These are phyloP conservation scores for Plagiodera versicolora DNA, from an alignment of 2,888 invertebrate species.

Conservation along the genomic window DNA sequence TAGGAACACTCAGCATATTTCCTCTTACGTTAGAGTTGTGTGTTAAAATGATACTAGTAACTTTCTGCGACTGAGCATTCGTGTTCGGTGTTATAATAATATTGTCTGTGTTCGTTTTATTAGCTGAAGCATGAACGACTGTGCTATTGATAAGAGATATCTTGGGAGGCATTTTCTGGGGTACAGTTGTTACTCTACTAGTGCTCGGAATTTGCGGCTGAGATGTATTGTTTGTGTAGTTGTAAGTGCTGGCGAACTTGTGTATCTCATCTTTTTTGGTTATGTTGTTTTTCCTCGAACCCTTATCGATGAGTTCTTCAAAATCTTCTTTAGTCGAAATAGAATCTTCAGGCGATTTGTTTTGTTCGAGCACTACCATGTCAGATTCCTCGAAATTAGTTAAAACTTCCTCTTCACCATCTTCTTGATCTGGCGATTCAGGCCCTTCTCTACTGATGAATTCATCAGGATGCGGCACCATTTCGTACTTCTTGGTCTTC, in stretches of 20 bases:
- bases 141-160: conserved; percentile 43
- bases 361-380: conserved; percentile 65
- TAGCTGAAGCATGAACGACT: conserved; percentile 32
- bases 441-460: conserved; percentile 56
- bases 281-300: conserved; percentile 59
- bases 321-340: conserved; percentile 69
- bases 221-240: conserved; percentile 34
- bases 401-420: conserved; percentile 56
- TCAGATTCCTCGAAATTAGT: conserved; percentile 60
- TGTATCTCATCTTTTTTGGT: conserved; percentile 51
- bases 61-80: conserved; percentile 35
- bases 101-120: conserved; percentile 36
- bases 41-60: conserved; percentile 48
- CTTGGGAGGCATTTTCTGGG: conserved; percentile 38
- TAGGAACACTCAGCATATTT: conserved; percentile 48
- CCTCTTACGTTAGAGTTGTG: conserved; percentile 43
- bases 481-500: conserved; percentile 48
- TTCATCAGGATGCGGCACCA: conserved; percentile 52
- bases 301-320: conserved; percentile 67
- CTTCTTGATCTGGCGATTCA: conserved; percentile 60
- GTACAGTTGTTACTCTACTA: conserved; percentile 28
- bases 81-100: conserved; percentile 43
- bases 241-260: conserved; percentile 43
- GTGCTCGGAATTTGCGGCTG: conserved; percentile 24
- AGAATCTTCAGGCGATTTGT: conserved; percentile 65